Conservation (phyloP, 2,797 vertebrate genomes). For the Rhadinocentrus ornatus region DNA sequence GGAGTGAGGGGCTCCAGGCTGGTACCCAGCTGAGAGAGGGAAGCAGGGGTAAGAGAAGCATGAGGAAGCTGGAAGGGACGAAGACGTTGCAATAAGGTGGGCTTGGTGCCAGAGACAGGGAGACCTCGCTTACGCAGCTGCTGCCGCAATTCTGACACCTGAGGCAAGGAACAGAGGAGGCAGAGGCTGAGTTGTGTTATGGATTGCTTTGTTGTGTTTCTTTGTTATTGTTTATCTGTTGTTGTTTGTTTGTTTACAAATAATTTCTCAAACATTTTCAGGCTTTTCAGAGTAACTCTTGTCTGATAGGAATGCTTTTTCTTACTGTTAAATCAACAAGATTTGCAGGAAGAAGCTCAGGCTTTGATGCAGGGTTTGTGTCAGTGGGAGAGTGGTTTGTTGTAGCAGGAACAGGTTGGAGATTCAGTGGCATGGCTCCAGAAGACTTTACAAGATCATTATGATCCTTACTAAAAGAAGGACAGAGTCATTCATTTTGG, state of each 20-base stretch:
- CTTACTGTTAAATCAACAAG: slow-evolving; percentile 88
- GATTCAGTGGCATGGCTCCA: slow-evolving; percentile 77
- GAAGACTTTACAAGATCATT: slow-evolving; percentile 79
- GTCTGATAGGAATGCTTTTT: slow-evolving; percentile 4
- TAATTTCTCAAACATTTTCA: slow-evolving; percentile 5
- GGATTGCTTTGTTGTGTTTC: neutral
- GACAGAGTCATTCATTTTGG: slow-evolving; percentile 9
- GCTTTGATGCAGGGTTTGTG: slow-evolving; percentile 73
- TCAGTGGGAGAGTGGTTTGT: slow-evolving; percentile 68
- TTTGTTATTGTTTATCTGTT: no score
- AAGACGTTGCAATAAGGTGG: slow-evolving; percentile 88
- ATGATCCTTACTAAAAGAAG: slow-evolving; percentile 70
- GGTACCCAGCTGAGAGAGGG: slow-evolving; percentile 77
- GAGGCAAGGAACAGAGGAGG: slow-evolving; percentile 4
- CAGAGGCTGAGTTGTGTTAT: neutral
- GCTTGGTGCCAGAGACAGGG: slow-evolving; percentile 92
- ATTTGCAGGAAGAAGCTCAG: slow-evolving; percentile 85
- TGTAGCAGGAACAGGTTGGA: slow-evolving; percentile 69
- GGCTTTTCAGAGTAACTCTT: neutral
- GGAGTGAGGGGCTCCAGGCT: slow-evolving; percentile 60
- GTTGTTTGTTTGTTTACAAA: neutral
- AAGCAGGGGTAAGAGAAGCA: slow-evolving; percentile 73
- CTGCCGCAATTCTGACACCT: slow-evolving; percentile 93
- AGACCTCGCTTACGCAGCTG: slow-evolving; percentile 91
- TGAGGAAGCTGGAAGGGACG: slow-evolving; percentile 85